These are phyloP conservation scores for Arnoldichthys spilopterus DNA, from an alignment of 2,797 vertebrate species.

Conservation along the genomic window DNA sequence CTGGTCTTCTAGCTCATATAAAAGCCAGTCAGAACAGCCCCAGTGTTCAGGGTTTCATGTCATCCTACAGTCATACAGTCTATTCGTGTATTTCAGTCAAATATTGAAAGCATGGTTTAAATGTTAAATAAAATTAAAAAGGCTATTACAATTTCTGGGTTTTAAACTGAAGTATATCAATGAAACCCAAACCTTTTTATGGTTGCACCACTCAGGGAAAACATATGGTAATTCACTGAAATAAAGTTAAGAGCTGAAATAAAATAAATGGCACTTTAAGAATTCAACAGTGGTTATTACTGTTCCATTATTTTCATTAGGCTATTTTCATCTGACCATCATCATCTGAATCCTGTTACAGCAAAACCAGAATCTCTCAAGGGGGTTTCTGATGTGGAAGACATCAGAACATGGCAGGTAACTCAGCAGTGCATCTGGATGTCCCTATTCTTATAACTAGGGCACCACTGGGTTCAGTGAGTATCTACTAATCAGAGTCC, in stretches of 20 bases:
- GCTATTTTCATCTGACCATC: conserved; percentile 26
- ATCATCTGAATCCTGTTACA: conserved; percentile 2
- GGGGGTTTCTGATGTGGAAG: conserved; percentile 36
- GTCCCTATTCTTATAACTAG: conserved; percentile 46
- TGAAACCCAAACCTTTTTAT: no score
- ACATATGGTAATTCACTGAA: no score
- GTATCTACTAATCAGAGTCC: conserved; percentile 32
- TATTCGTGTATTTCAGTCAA: no score
- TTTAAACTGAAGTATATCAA: no score
- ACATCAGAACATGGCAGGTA: conserved; percentile 39
- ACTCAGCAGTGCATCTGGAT: conserved; percentile 37
- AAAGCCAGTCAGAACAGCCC: no score
- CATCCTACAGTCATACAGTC: no score
- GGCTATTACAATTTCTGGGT: no score
- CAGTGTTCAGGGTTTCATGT: no score
- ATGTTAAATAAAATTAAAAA: no score
- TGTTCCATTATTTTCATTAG: not conserved
- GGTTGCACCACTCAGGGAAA: no score
- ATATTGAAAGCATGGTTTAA: no score
- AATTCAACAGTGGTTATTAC: not conserved
- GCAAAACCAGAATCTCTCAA: conserved; percentile 7
- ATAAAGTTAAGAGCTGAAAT: not conserved
- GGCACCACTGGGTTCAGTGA: conserved; percentile 38
- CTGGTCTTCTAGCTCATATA: no score
- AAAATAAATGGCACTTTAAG: not conserved